A percentile compares a stretch with the other conserved stretches of the same genome.
These are phyloP conservation scores for Sebastes minor DNA, from an alignment of 2,797 vertebrate species.

Conservation along the genomic window DNA sequence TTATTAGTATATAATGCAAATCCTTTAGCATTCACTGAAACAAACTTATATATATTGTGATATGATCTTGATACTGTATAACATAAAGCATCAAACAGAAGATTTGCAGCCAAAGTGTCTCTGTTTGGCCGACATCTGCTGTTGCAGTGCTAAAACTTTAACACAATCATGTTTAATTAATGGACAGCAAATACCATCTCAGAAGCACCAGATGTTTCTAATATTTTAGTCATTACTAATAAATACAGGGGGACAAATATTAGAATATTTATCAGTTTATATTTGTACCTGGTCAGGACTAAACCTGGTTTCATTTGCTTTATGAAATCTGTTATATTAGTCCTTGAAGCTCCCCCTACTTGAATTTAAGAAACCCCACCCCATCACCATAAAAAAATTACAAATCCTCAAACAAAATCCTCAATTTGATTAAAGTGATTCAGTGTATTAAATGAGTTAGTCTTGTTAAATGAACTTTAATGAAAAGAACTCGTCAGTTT, in stretches of 20 bases:
- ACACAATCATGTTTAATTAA: neutral
- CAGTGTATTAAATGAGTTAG: no score
- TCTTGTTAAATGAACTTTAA: accelerated
- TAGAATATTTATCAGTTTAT: neutral
- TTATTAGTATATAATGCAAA: neutral
- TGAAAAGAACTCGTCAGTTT: no score
- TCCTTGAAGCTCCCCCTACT: no score
- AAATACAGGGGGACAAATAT: neutral
- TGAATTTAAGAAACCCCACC: accelerated
- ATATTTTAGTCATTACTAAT: neutral
- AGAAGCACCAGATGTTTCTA: neutral
- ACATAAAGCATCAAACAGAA: neutral
- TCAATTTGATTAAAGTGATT: no score
- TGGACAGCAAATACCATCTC: neutral
- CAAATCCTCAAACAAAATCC: no score
- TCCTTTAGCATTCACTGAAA: neutral
- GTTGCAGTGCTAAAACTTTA: neutral
- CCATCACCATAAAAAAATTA: no score
- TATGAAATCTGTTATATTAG: no score
- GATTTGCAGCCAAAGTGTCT: neutral
- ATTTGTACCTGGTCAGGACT: neutral
- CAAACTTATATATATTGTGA: neutral
- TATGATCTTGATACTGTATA: neutral
- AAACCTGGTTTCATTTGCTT: neutral
- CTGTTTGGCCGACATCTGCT: neutral